Evolutionary conservation across 2,888 invertebrate species (phyloP).

Genomic region (Abscondita cerata): DNA sequence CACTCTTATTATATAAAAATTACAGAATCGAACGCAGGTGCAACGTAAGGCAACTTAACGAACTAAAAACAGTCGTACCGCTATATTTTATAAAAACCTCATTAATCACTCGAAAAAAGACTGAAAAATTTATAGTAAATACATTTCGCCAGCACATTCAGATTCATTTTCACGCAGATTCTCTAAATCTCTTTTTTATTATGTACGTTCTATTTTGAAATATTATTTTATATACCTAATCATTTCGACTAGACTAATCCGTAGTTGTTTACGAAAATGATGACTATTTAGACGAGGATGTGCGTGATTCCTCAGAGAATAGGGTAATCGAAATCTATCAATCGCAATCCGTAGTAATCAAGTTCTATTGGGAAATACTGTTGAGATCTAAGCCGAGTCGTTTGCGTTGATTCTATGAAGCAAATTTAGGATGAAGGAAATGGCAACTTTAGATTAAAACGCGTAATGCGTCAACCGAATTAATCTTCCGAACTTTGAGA

Average conservation of each 20-base stretch:
- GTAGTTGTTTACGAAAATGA: constrained; percentile 32
- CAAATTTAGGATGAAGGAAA: constrained; percentile 19
- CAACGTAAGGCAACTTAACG: constrained; percentile 17
- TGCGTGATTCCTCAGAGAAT: constrained; percentile 28
- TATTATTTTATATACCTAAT: too few relatives aligned
- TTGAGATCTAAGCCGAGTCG: constrained; percentile 23
- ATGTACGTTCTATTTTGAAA: too few relatives aligned
- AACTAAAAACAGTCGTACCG: constrained; percentile 6
- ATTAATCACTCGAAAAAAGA: constrained; percentile 22
- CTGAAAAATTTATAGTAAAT: constrained; percentile 6
- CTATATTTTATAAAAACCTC: constrained; percentile 21
- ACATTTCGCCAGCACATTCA: too few relatives aligned
- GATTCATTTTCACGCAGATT: too few relatives aligned
- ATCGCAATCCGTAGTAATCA: constrained; percentile 33
- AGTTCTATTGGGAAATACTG: constrained; percentile 32
- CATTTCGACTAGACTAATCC: constrained; percentile 32
- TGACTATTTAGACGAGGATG: constrained; percentile 31
- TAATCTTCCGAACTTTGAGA: constrained; percentile 14
- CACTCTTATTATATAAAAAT: constrained; percentile 37
- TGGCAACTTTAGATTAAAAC: constrained; percentile 22
- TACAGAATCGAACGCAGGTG: constrained; percentile 25
- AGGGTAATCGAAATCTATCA: constrained; percentile 37
- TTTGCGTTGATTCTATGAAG: constrained; percentile 27
- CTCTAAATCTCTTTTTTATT: too few relatives aligned
- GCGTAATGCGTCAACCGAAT: constrained; percentile 23